A percentile compares a stretch with the other conserved stretches of the same genome.
Evolutionary conservation across 64 coral and sea anemone species (phyloP).

Genomic region (Actinia tenebrosa): DNA sequence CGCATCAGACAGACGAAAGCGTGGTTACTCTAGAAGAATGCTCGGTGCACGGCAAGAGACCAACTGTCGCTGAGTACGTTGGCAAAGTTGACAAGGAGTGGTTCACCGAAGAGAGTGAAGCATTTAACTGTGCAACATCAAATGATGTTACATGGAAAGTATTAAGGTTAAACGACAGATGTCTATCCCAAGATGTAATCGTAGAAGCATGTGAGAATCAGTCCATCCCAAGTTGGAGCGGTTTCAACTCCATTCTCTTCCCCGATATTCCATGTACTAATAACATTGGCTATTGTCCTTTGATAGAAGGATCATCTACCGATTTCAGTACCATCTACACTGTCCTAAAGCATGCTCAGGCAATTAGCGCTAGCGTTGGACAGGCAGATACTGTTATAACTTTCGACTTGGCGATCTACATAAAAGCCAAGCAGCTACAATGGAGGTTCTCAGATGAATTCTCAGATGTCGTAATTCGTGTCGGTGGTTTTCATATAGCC

Average conservation of each 20-base stretch:
- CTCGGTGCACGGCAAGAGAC: conserved; percentile 23
- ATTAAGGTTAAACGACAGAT: neutral
- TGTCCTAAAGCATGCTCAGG: too few relatives aligned
- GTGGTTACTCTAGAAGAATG: conserved; percentile 12
- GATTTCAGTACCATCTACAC: conserved; percentile 41
- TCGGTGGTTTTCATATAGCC: conserved; percentile 42
- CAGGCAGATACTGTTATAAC: conserved; percentile 40
- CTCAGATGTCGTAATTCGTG: conserved; percentile 21
- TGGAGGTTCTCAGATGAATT: conserved; percentile 44
- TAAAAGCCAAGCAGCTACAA: conserved; percentile 45
- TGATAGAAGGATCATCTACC: conserved; percentile 27
- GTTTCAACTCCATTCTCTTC: conserved; percentile 23
- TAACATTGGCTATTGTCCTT: conserved; percentile 34
- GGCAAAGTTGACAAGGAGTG: conserved; percentile 23
- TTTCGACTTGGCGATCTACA: conserved; percentile 47
- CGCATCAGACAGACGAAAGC: neutral
- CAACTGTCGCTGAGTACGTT: conserved; percentile 9
- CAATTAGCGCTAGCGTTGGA: neutral
- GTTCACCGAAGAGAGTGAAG: conserved; percentile 10
- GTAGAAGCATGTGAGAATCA: neutral
- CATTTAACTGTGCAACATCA: neutral
- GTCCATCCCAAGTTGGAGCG: conserved; percentile 28
- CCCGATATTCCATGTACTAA: neutral
- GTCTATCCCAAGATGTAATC: neutral
- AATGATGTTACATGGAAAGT: conserved; percentile 14